phyloP scores from a whole-genome alignment of 2,113 vertebrate genomes.

The Redunca redunca region DNA sequence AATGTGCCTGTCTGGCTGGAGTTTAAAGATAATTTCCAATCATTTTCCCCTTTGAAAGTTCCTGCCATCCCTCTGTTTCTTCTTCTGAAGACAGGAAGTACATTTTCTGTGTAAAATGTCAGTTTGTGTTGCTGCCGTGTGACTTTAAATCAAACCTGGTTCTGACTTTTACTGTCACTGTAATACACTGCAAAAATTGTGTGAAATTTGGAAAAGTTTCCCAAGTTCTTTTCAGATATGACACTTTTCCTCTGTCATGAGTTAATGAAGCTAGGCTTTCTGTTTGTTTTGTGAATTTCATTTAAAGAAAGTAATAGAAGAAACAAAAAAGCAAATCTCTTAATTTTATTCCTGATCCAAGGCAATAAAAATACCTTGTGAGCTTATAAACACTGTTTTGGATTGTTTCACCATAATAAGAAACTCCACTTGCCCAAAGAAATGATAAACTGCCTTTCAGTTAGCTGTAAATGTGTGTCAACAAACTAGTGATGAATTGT shows the following conservation, averaged over 20 bases:
- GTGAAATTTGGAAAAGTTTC: not conserved
- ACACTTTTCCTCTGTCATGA: not conserved
- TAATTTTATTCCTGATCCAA: not conserved
- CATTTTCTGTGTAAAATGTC: not conserved
- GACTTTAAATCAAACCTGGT: not conserved
- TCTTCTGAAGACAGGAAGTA: not conserved
- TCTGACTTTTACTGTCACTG: not conserved
- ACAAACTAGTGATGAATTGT: not conserved
- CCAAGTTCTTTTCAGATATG: not conserved
- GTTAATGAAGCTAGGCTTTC: not conserved
- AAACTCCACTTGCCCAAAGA: not conserved
- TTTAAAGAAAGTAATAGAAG: not conserved
- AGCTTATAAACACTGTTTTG: not conserved
- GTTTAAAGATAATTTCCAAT: slow-evolving; percentile 73
- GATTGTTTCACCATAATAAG: not conserved
- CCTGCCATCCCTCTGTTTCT: not conserved
- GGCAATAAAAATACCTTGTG: not conserved
- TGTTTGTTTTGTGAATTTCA: slow-evolving; percentile 4
- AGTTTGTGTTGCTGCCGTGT: not conserved
- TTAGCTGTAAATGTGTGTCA: not conserved
- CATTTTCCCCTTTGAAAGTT: slow-evolving; percentile 39
- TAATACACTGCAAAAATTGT: not conserved
- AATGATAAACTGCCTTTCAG: not conserved
- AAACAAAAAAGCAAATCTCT: not conserved
- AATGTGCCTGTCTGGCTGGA: slow-evolving; percentile 40